These are phyloP conservation scores for Fragariocoptes setiger DNA, from an alignment of 1,140 invertebrate species.

Conservation along the genomic window DNA sequence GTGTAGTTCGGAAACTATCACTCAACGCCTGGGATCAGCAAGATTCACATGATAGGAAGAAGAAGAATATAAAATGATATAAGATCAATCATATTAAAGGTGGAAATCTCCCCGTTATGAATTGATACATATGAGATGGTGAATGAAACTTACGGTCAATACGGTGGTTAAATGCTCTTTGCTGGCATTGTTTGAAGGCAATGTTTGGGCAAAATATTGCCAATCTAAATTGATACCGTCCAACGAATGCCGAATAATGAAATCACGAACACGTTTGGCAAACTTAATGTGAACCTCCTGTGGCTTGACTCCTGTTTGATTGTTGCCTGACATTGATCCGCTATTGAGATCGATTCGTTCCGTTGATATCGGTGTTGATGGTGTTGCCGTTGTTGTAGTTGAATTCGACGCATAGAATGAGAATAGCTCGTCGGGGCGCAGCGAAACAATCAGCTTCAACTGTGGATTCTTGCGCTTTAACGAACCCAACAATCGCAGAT, in stretches of 20 bases:
- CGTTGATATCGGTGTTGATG: neutral
- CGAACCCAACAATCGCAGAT: slow-evolving; percentile 4
- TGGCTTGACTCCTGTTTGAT: slow-evolving; percentile 1
- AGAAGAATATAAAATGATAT: too few species aligned
- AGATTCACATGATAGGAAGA: too few species aligned
- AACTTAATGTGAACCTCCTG: slow-evolving; percentile 4
- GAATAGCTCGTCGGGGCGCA: slow-evolving; percentile 3
- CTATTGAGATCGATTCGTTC: neutral
- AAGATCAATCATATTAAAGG: too few species aligned
- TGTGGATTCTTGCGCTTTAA: slow-evolving; percentile 5
- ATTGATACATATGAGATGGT: too few species aligned
- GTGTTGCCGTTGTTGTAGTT: neutral
- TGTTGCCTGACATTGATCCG: neutral
- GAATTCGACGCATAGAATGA: neutral
- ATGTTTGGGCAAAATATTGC: slow-evolving; percentile 4
- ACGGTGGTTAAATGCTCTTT: neutral
- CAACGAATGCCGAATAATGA: slow-evolving; percentile 5
- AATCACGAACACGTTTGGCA: slow-evolving; percentile 6
- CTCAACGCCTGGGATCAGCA: too few species aligned
- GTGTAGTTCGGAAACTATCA: neutral
- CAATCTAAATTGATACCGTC: slow-evolving; percentile 10
- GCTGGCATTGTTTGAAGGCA: neutral
- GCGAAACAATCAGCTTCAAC: slow-evolving; percentile 7
- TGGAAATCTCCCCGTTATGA: too few species aligned
- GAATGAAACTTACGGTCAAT: too few species aligned